Evolutionary conservation across 2,888 invertebrate species (phyloP).

Genomic region (Fragum sueziense): DNA sequence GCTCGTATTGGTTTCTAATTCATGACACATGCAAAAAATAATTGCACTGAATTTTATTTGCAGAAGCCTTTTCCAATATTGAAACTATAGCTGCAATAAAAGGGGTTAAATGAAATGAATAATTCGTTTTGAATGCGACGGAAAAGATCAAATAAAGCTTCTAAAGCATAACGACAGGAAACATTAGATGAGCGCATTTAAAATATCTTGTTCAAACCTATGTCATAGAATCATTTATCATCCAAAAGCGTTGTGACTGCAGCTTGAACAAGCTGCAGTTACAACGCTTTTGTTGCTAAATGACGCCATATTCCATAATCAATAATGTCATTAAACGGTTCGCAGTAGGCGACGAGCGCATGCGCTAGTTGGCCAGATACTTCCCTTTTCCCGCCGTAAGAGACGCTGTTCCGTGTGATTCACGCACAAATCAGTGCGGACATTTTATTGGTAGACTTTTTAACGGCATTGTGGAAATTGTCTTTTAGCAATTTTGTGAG

Average conservation of each 20-base stretch:
- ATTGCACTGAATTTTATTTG: too few species aligned
- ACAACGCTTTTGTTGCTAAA: background rate
- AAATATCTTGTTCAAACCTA: too few species aligned
- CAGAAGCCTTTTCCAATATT: too few species aligned
- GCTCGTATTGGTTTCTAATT: too few species aligned
- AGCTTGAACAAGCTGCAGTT: too few species aligned
- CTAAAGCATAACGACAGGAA: background rate
- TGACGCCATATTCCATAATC: slow-evolving; percentile 3
- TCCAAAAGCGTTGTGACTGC: too few species aligned
- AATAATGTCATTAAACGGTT: slow-evolving; percentile 11
- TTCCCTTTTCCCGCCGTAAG: slow-evolving; percentile 3
- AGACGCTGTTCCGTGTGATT: background rate
- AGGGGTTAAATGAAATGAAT: background rate
- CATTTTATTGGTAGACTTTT: background rate
- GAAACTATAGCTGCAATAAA: too few species aligned
- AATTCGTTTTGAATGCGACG: background rate
- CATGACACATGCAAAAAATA: too few species aligned
- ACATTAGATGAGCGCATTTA: background rate
- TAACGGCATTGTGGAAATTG: too few species aligned
- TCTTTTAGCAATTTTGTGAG: too few species aligned
- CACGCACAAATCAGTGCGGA: background rate
- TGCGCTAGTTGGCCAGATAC: background rate
- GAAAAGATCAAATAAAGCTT: background rate
- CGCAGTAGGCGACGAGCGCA: background rate
- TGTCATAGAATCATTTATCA: too few species aligned